Percentiles rank a stretch among this genome's conserved stretches.
These are phyloP conservation scores for Agrilus planipennis DNA, from an alignment of 1,140 invertebrate species.

Conservation along the genomic window DNA sequence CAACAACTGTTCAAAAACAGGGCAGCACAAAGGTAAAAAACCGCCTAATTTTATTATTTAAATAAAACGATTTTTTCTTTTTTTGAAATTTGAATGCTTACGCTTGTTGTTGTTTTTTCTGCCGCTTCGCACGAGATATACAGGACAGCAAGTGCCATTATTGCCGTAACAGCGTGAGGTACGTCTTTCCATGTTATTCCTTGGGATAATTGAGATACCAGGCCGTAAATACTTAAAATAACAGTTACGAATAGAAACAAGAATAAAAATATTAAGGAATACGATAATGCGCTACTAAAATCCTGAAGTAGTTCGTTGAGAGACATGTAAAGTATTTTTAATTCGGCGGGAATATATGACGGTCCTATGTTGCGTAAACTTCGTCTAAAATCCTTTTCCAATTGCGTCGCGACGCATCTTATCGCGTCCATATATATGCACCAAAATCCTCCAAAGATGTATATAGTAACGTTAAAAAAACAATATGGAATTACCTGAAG, in stretches of 20 bases:
- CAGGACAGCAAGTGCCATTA: slow-evolving; percentile 44
- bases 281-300: slow-evolving; percentile 47
- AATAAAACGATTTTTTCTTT: not conserved
- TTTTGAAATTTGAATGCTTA: slow-evolving; percentile 16
- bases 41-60: too few species aligned
- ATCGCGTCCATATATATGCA: slow-evolving; percentile 49
- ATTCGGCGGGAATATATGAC: slow-evolving; percentile 48
- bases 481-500: slow-evolving; percentile 43
- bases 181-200: slow-evolving; percentile 55
- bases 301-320: slow-evolving; percentile 48
- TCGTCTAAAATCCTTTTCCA: slow-evolving; percentile 51
- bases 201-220: slow-evolving; percentile 52
- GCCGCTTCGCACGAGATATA: slow-evolving; percentile 57
- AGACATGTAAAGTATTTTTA: slow-evolving; percentile 49
- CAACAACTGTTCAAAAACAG: too few species aligned
- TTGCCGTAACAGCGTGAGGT: slow-evolving; percentile 47
- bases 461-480: slow-evolving; percentile 49
- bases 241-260: slow-evolving; percentile 55
- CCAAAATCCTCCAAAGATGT: slow-evolving; percentile 38
- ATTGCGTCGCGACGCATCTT: slow-evolving; percentile 42
- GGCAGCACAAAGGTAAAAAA: too few species aligned
- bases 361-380: slow-evolving; percentile 49
- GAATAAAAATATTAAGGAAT: slow-evolving; percentile 48
- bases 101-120: slow-evolving; percentile 39
- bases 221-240: slow-evolving; percentile 52